Evolutionary conservation across 2,888 invertebrate genomes (phyloP), one percentile per base, ranked within the genome.

Genomic region (Hemithea aestivaria): DNA sequence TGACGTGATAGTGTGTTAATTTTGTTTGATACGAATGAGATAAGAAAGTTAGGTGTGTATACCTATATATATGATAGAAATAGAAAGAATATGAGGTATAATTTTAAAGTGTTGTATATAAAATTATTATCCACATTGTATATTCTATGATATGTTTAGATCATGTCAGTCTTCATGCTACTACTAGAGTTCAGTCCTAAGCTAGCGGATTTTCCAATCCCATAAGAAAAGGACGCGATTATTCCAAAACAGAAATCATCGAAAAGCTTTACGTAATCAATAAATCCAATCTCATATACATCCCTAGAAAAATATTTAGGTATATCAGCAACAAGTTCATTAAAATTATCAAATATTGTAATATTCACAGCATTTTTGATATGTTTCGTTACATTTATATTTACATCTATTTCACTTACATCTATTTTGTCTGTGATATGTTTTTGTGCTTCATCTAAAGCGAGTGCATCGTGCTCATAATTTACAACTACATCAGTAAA

Each of bases 291-390:
- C 71, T 76, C 69, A 60, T 80, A 85, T 81, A 87, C 81, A 74
- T 85, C 75, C 71, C 87, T 87, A 87, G 87, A 87, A 87, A 87
- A 87, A 87, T 87, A 87, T 85, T 83, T 82, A 83, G 73, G 76
- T 85, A 79, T 83, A 72, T 79, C 67, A 73, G 80, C 82, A 82
- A 85, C 78, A 68, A 80, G 80, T 78, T 73, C 68, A 75, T 80
- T 83, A 73, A 77, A 77, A 78, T 81, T 71, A 84, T 69, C 73
- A 82, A 65, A 85, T 87, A 84, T 85, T 85, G 87, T 87, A 82
- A 79, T 83, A 78, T 78, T 87, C 87, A 87, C 87, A 87, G 87
- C 87, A 70, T 87, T 72, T 65, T 79, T 75, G 84, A 87, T 87
- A 87, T 87, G 85, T 84, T 69, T 81, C 65, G 66, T 81, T 83